Evolutionary conservation across 2,888 invertebrate genomes (phyloP).

Genomic region (Icerya purchasi): DNA sequence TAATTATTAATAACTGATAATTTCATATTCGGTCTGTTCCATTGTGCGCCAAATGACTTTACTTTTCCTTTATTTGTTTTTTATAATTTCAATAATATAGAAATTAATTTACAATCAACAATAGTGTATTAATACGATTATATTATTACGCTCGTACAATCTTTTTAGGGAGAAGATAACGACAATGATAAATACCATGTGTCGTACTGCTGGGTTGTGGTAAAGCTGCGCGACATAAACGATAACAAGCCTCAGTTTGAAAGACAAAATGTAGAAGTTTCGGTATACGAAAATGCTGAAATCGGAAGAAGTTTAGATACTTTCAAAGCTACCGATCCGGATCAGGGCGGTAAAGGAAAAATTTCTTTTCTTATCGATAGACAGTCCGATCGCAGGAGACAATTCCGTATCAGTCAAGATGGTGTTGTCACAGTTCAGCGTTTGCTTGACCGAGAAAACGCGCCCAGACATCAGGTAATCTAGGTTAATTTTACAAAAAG

Average conservation of each 20-base stretch:
- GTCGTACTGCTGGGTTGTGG: conserved; percentile 86
- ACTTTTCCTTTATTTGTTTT: too few species aligned
- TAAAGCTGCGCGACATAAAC: conserved; percentile 81
- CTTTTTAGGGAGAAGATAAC: conserved; percentile 56
- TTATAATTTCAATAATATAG: too few species aligned
- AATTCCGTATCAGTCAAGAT: conserved; percentile 84
- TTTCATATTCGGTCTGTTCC: too few species aligned
- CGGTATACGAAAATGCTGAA: conserved; percentile 76
- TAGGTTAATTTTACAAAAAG: not conserved
- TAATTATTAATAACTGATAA: too few species aligned
- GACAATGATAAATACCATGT: conserved; percentile 94
- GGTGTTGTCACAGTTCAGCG: conserved; percentile 88
- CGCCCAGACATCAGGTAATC: conserved; percentile 62
- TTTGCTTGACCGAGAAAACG: conserved; percentile 79
- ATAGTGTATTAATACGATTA: too few species aligned
- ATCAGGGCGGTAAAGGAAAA: conserved; percentile 81
- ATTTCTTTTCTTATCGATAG: conserved; percentile 81
- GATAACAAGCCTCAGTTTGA: conserved; percentile 94
- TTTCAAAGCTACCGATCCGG: conserved; percentile 87
- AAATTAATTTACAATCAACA: too few species aligned
- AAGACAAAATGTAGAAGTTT: conserved; percentile 75
- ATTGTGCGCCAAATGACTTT: too few species aligned
- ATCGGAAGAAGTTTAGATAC: conserved; percentile 77
- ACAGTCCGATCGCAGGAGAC: conserved; percentile 74
- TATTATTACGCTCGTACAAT: conserved; percentile 1